Evolutionary conservation across 2,888 invertebrate species (phyloP), one percentile per base, ranked within the genome.

Genomic region (Eurytoma adleriae): DNA sequence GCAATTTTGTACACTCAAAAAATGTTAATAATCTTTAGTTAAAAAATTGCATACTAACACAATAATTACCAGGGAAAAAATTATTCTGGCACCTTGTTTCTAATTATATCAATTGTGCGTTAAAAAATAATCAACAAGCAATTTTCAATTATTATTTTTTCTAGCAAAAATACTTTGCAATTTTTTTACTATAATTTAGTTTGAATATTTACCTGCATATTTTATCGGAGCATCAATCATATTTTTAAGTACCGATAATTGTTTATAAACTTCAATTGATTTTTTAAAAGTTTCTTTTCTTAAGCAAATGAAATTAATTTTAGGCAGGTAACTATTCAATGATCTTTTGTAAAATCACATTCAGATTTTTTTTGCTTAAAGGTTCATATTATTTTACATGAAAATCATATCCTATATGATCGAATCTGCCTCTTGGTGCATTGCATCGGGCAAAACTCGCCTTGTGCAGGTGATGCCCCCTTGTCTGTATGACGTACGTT

Each of bases 391-490:
- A 40, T 3, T 40, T n/a, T 30, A 27, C 16, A 16, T 24, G 16
- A 40, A n/a, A 62, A 10, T 62, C 40, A 20, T 52, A 57, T 10
- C 50, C 3, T 30, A 57, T 48, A 59, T 48, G 18, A 16, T 54
- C n/a, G 16, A 54, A 84, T 84, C 73, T 80, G 80, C 80, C 80
- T 74, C 78, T 81, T 81, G 69, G 80, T 81, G 78, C 84, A 83
- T 87, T 85, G 81, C 85, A 81, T 86, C 83, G 76, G 83, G 83
- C 84, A 86, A 86, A 86, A 86, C 84, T 86, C 84, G 83, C 84
- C 85, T 87, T 85, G 85, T 87, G 85, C 86, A 86, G 85, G 80
- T 81, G 78, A 81, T 86, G 85, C 85, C 83, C 84, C 82, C 82
- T 83, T 86, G 84, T 86, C 83, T 84, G 84, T 84, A 83, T 83